Conservation (phyloP, 2,888 invertebrate species). For the Biston stratarius region DNA sequence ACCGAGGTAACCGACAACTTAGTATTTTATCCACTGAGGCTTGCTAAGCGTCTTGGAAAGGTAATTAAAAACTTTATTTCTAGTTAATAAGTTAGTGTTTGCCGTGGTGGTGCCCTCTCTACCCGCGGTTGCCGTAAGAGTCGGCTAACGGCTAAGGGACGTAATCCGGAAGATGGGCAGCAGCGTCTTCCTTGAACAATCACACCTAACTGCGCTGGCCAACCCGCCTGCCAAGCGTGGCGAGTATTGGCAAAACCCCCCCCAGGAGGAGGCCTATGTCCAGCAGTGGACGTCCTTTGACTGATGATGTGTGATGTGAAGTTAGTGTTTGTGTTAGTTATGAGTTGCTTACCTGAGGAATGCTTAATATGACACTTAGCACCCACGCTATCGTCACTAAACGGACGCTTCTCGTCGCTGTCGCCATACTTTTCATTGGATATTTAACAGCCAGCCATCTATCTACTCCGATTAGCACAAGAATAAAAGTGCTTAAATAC, state of each 20-base stretch:
- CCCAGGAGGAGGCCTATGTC: too few species aligned
- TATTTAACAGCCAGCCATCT: slow-evolving; percentile 93
- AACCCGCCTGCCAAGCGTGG: too few species aligned
- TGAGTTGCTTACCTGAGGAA: slow-evolving; percentile 90
- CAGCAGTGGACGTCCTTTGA: too few species aligned
- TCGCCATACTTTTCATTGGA: slow-evolving; percentile 90
- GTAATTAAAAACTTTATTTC: slow-evolving; percentile 14
- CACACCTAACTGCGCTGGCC: too few species aligned
- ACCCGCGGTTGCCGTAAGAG: too few species aligned
- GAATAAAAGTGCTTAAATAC: slow-evolving; percentile 93
- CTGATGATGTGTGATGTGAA: too few species aligned
- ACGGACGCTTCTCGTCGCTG: slow-evolving; percentile 89
- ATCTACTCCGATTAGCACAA: slow-evolving; percentile 93
- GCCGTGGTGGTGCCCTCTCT: too few species aligned
- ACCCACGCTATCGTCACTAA: slow-evolving; percentile 90
- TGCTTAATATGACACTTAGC: slow-evolving; percentile 90
- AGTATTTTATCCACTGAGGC: slow-evolving; percentile 33
- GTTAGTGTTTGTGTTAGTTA: too few species aligned
- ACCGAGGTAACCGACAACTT: slow-evolving; percentile 36
- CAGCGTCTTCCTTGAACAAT: too few species aligned
- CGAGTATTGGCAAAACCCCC: too few species aligned
- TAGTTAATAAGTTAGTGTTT: slow-evolving; percentile 22
- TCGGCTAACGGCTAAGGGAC: too few species aligned
- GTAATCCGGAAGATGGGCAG: too few species aligned
- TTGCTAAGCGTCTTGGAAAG: slow-evolving; percentile 5